phyloP scores from a whole-genome alignment of 1,140 invertebrate species.

The Bombus affinis region DNA sequence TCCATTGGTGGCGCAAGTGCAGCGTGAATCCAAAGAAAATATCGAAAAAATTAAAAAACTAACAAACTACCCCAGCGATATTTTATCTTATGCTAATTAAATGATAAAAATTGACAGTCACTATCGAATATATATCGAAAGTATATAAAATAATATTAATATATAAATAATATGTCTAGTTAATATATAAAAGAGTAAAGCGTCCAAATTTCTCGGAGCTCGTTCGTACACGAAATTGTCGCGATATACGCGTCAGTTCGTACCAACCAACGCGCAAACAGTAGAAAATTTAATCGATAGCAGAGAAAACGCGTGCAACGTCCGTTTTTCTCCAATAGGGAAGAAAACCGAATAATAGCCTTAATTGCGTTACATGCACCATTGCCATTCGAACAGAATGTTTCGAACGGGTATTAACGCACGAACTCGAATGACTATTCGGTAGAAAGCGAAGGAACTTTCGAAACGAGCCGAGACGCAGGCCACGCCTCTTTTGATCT shows the following conservation, averaged over 20 bases:
- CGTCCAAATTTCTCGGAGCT: background rate
- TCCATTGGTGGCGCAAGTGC: slow-evolving; percentile 25
- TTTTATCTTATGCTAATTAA: background rate
- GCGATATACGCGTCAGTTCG: background rate
- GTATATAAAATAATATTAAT: no score
- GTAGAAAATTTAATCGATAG: background rate
- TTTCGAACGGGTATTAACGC: background rate
- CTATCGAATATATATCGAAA: background rate
- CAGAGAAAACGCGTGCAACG: background rate
- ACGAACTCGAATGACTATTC: slow-evolving; percentile 39
- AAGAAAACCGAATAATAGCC: background rate
- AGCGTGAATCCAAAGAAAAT: slow-evolving; percentile 56
- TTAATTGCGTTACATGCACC: background rate
- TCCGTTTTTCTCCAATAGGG: background rate
- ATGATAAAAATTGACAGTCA: background rate
- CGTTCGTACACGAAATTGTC: background rate
- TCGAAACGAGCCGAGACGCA: slow-evolving; percentile 17
- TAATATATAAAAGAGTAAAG: no score
- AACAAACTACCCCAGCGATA: background rate
- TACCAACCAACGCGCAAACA: background rate
- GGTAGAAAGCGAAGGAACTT: background rate
- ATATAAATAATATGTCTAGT: no score
- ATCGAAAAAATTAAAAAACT: background rate
- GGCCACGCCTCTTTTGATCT: slow-evolving; percentile 22
- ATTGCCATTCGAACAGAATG: slow-evolving; percentile 16